These are phyloP conservation scores for Barnardius zonarius DNA, from an alignment of 2,113 vertebrate genomes.

Conservation along the genomic window DNA sequence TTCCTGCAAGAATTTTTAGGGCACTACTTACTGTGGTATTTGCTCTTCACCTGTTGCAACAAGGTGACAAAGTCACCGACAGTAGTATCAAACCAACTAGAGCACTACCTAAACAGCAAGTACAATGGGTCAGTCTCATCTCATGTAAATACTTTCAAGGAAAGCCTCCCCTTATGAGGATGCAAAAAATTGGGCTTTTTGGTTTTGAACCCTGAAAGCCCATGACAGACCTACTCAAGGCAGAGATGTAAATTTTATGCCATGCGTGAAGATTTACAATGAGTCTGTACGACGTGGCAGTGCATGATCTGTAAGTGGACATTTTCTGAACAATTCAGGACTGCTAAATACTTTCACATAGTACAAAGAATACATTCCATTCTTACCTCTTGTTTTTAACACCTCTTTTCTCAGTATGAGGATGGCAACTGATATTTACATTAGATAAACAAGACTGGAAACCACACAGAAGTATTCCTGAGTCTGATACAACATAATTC, in stretches of 20 bases:
- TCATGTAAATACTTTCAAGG: rapidly evolving
- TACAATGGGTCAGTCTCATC: too few relatives aligned
- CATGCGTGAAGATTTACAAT: too few relatives aligned
- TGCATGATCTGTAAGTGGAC: rapidly evolving
- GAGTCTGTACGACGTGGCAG: neutral
- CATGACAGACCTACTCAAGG: neutral
- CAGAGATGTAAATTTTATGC: neutral
- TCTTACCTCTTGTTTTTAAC: neutral
- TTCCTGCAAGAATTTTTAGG: neutral
- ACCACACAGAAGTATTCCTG: rapidly evolving
- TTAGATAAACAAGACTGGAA: neutral
- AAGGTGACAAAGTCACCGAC: neutral
- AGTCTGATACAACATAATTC: neutral
- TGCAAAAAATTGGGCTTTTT: neutral
- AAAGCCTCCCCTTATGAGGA: neutral
- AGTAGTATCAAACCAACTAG: rapidly evolving
- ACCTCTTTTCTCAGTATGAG: neutral
- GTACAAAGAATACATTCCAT: neutral
- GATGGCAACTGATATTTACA: neutral
- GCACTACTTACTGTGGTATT: rapidly evolving
- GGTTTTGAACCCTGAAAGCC: neutral
- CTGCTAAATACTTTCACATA: neutral
- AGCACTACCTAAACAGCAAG: rapidly evolving
- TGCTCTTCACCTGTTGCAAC: too few relatives aligned
- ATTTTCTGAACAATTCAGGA: neutral